Evolutionary conservation across 1,140 invertebrate species (phyloP).

Genomic region (Zaprionus tsacasi): DNA sequence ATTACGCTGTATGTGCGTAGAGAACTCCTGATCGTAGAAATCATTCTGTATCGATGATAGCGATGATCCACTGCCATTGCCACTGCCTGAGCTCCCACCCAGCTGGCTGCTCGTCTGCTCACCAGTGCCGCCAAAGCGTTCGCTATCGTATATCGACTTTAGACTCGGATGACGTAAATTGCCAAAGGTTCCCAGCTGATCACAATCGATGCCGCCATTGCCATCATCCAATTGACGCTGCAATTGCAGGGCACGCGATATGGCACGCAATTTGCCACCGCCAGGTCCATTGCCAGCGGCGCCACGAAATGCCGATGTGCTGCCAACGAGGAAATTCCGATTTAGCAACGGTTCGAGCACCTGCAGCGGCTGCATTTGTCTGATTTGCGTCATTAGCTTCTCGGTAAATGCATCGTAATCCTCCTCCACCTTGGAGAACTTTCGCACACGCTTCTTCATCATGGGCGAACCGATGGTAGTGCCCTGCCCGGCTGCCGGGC

Average conservation of each 20-base stretch:
- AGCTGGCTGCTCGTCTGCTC: constrained; percentile 6
- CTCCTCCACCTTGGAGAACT: constrained; percentile 93
- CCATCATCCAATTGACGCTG: constrained; percentile 36
- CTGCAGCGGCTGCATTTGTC: constrained; percentile 92
- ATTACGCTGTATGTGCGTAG: constrained; percentile 85
- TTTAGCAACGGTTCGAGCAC: constrained; percentile 95
- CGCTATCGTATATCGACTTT: constrained; percentile 66
- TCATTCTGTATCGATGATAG: constrained; percentile 91
- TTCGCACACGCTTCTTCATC: constrained; percentile 89
- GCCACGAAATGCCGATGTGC: constrained; percentile 84
- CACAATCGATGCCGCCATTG: constrained; percentile 28
- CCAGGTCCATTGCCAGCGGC: background rate
- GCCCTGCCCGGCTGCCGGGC: constrained; percentile 2
- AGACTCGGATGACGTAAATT: constrained; percentile 88
- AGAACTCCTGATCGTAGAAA: constrained; percentile 97
- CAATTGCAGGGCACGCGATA: constrained; percentile 34
- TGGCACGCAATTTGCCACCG: constrained; percentile 54
- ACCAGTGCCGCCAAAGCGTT: constrained; percentile 70
- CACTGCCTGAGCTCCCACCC: constrained; percentile 29
- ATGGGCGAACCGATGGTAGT: constrained; percentile 43
- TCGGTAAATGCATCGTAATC: constrained; percentile 96
- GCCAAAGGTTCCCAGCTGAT: constrained; percentile 89
- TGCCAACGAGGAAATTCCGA: constrained; percentile 87
- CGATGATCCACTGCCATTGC: constrained; percentile 79
- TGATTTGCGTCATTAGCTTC: constrained; percentile 92